These are phyloP conservation scores for Boloria euphrosyne DNA, from an alignment of 2,888 invertebrate species.

Conservation along the genomic window DNA sequence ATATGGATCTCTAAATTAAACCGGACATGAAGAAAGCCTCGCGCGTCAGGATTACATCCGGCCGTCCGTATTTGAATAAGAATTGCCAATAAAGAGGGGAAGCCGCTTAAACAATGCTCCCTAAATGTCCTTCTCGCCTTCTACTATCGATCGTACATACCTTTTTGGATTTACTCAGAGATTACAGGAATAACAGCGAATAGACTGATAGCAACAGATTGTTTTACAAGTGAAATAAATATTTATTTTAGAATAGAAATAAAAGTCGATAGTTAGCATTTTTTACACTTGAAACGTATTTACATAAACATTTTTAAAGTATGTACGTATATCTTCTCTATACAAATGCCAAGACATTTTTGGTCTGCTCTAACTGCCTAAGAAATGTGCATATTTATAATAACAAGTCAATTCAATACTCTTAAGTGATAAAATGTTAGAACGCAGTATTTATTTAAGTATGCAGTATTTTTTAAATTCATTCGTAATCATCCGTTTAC, in stretches of 20 bases:
- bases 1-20: constrained; percentile 34
- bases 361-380: no score
- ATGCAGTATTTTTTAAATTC: constrained; percentile 10
- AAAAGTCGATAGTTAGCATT: no score
- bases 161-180: constrained; percentile 38
- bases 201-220: not conserved
- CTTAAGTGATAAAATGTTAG: constrained; percentile 6
- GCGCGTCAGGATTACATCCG: constrained; percentile 75
- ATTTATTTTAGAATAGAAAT: not conserved
- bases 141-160: constrained; percentile 62
- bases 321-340: no score
- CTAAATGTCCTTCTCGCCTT: constrained; percentile 56
- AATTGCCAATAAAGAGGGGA: constrained; percentile 72
- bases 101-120: constrained; percentile 60
- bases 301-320: no score
- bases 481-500: constrained; percentile 16
- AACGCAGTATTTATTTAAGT: constrained; percentile 4
- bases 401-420: constrained; percentile 9
- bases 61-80: constrained; percentile 75
- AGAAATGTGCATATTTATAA: no score
- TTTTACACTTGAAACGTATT: no score
- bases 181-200: constrained; percentile 1
- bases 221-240: no score
- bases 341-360: no score
- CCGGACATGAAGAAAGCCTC: constrained; percentile 57